Base-by-base conservation (phyloP, 2,113 vertebrate species). In the Camelus dromedarius region DNA sequence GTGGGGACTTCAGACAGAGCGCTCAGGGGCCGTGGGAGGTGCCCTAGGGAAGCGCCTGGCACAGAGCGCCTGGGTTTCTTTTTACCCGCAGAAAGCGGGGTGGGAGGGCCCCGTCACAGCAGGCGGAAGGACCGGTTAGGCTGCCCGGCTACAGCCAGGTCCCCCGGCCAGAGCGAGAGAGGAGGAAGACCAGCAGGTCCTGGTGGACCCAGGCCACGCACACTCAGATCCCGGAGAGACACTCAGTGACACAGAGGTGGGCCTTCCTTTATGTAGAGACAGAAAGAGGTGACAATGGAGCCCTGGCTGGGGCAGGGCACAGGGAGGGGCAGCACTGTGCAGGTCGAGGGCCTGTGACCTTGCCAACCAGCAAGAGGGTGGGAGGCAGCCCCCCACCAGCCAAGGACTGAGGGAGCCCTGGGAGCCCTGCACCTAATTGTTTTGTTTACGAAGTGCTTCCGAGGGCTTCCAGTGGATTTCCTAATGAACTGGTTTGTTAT, bases 361-460 rank as follows among this genome's bases (percentile, higher is more conserved):
- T 38, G 76, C 42, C 18, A 42, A 42, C 38, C 38, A 5, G 38
- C 38, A 42, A 42, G 38, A 42, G 38, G 38, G 38, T 42, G 38
- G 38, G 38, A 42, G 35, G 35, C 35, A 35, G 35, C 35, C 50
- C 32, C 52, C 11, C 13, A 2, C 52, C 50, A 35, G 76, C 20
- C 6, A 70, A 38, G 69, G 35, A 42, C 13, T 79, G 97, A 35
- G 80, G 97, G 96, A 89, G 90, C 5, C 91, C 38, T 0, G 26
- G 85, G 92, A 72, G 97, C 89, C 88, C 80, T 96, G 76, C 52
- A 85, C 97, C 98, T 98, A 95, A 98, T 98, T 92, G 98, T 96
- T 95, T 97, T 99, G 99, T 99, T 99, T 98, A 97, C 98, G 98
- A 98, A 96, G 64, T 56, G 35, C 91, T 91, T 90, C 42, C 0